Evolutionary conservation across 2,113 vertebrate genomes (phyloP).

Genomic region (Ailuropoda melanoleuca): DNA sequence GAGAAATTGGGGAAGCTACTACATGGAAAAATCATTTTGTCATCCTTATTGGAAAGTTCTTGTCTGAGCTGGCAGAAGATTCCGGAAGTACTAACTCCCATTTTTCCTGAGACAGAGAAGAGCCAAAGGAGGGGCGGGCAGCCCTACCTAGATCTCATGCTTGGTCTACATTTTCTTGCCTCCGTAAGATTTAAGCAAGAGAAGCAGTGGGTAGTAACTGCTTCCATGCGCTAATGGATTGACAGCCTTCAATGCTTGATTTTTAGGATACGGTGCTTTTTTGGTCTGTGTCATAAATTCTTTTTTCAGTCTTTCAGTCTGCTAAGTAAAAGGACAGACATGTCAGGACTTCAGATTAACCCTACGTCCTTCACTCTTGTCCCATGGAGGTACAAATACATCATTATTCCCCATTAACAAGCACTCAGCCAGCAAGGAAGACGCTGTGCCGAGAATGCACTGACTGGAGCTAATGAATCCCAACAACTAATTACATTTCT

Average conservation of each 20-base stretch:
- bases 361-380: neutral
- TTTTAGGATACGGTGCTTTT: neutral
- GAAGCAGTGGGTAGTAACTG: neutral
- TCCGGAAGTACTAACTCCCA: neutral
- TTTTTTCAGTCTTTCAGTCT: neutral
- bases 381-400: neutral
- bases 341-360: slow-evolving; percentile 1
- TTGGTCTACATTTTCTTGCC: neutral
- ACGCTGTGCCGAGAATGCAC: rapidly evolving
- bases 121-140: neutral
- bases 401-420: slow-evolving; percentile 42
- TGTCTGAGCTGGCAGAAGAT: neutral
- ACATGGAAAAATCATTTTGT: neutral
- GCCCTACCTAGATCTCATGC: neutral
- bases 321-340: neutral
- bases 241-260: neutral
- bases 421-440: neutral
- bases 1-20: neutral
- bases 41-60: neutral
- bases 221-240: rapidly evolving
- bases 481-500: slow-evolving; percentile 63
- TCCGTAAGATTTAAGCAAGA: neutral
- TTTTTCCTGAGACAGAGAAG: neutral
- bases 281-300: slow-evolving; percentile 12
- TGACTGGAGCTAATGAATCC: slow-evolving; percentile 57